These are phyloP conservation scores for Eremophila alpestris DNA, from an alignment of 2,797 vertebrate genomes.

Conservation along the genomic window DNA sequence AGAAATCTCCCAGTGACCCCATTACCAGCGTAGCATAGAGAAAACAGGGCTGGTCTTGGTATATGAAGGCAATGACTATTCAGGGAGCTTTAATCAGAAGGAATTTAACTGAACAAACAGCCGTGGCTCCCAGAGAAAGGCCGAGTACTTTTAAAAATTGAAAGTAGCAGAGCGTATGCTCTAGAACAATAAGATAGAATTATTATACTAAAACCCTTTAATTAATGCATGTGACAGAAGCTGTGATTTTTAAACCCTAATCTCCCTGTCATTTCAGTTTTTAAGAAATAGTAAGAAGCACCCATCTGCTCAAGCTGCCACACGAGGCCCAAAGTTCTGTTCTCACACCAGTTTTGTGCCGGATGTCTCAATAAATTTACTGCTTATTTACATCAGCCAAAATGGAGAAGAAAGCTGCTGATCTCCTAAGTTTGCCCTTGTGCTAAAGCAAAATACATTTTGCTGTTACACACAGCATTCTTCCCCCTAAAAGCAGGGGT, in stretches of 20 bases:
- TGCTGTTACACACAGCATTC: background rate
- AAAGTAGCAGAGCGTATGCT: conserved; percentile 48
- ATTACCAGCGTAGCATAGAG: conserved; percentile 36
- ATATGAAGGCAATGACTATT: conserved; percentile 36
- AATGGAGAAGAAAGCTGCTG: conserved; percentile 48
- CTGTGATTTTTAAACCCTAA: conserved; percentile 65
- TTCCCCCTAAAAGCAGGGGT: background rate
- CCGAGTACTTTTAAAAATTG: conserved; percentile 37
- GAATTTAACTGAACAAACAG: conserved; percentile 66
- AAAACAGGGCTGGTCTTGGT: conserved; percentile 32
- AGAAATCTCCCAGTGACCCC: conserved; percentile 61
- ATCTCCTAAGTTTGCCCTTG: background rate
- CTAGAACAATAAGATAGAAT: conserved; percentile 52
- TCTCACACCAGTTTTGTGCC: conserved; percentile 64
- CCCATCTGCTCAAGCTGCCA: conserved; percentile 69
- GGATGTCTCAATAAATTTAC: conserved; percentile 64
- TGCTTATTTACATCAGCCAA: conserved; percentile 68
- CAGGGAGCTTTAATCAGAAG: conserved; percentile 62
- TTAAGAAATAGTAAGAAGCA: conserved; percentile 65
- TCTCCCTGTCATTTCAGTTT: conserved; percentile 69
- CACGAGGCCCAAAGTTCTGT: conserved; percentile 61
- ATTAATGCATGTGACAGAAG: conserved; percentile 67
- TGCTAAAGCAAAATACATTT: conserved; percentile 17
- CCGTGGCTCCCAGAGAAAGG: conserved; percentile 18
- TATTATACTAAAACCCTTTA: conserved; percentile 57